Evolutionary conservation across 2,888 invertebrate genomes (phyloP), one percentile per base, ranked within the genome.

Genomic region (Aphidius colemani): DNA sequence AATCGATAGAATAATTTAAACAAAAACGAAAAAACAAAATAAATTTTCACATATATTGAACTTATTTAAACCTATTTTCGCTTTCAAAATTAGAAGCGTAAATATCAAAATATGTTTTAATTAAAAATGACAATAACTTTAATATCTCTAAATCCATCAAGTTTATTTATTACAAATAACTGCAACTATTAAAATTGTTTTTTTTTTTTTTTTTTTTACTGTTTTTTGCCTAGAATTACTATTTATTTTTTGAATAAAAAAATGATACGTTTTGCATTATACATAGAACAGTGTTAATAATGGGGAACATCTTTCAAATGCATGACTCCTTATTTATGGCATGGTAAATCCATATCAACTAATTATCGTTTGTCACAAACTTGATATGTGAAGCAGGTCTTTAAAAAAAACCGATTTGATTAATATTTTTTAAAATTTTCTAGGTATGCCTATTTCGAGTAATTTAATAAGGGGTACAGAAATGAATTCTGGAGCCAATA

Each of bases 371-470:
- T 50, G 50, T 9, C 39, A 57, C 45, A 39, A 30, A 60, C 45
- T 53, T 53, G 53, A 61, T 55, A 13, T 45, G 13, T 8, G 0
- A 48, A 7, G 30, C 30, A 30, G 5, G 30, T 1, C 30, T 4
- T 30, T 30, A 5, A 30, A 30, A 30, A 30, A 5, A 30, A 30
- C 5, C 3, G 5, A 5, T 30, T 53, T 61, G 48, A 41, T 46
- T 30, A 18, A 18, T 56, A 7, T 60, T 56, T 64, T 49, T 63
- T 68, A 48, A 63, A 67, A 60, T 58, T 71, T 64, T 72, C 40
- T 77, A 82, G 83, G 82, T 73, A 77, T 82, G 68, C 82, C 82
- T 69, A 76, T 83, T 69, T 82, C 80, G 75, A 72, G 76, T 65
- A 79, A 78, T 11, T 75, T 79, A 53, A 80, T 80, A 75, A 78